Conservation (phyloP, 2,888 invertebrate genomes). For the Eupithecia tripunctaria region DNA sequence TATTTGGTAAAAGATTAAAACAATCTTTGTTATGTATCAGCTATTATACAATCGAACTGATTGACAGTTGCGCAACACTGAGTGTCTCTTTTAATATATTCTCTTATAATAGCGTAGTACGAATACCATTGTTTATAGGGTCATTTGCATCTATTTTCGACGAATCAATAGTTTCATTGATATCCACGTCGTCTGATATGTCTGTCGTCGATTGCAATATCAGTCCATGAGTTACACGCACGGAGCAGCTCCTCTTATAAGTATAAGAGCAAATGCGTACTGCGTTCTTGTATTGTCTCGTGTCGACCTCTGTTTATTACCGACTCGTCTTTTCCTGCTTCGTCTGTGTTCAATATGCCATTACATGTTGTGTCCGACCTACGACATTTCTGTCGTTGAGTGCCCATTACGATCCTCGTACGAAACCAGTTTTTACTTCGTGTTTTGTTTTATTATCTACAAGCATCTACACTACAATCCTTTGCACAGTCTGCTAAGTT, state of each 20-base stretch:
- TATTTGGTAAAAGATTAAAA: neutral
- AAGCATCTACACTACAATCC: conserved; percentile 35
- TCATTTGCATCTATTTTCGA: conserved; percentile 35
- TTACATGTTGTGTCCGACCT: conserved; percentile 47
- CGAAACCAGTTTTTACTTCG: conserved; percentile 48
- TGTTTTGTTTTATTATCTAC: conserved; percentile 32
- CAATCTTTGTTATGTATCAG: conserved; percentile 9
- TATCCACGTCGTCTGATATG: conserved; percentile 57
- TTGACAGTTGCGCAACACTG: conserved; percentile 17
- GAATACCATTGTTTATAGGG: neutral
- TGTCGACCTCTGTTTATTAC: conserved; percentile 54
- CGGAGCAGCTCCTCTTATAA: conserved; percentile 38
- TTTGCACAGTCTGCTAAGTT: conserved; percentile 30
- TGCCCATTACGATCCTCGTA: conserved; percentile 46
- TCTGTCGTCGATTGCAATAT: conserved; percentile 60
- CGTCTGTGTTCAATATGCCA: conserved; percentile 50
- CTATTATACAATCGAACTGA: conserved; percentile 17
- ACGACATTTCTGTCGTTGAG: conserved; percentile 48
- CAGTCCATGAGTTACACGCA: conserved; percentile 47
- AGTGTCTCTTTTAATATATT: too few species aligned
- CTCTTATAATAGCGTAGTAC: conserved; percentile 2
- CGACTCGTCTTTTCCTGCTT: conserved; percentile 52
- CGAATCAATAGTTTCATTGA: conserved; percentile 56
- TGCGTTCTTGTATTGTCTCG: conserved; percentile 39
- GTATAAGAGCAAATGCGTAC: conserved; percentile 52